phyloP scores from a whole-genome alignment of 2,113 vertebrate species.

The Chaetura pelagica region DNA sequence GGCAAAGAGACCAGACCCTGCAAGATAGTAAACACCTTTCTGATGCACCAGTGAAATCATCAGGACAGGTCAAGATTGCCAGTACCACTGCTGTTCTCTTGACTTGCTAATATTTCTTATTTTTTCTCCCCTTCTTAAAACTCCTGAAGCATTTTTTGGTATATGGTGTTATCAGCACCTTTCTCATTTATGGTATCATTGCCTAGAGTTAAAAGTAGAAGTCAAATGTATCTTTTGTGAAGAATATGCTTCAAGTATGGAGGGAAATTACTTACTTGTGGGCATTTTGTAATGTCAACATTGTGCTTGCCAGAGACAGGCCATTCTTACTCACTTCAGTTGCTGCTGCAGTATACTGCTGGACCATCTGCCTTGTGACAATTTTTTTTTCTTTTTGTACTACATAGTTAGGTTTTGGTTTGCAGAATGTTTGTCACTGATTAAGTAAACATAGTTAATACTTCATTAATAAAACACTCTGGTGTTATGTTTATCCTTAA shows the following conservation, averaged over 20 bases:
- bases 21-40: background rate
- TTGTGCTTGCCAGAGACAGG: background rate
- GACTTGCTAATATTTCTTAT: background rate
- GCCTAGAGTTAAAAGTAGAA: background rate
- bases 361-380: background rate
- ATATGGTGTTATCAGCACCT: background rate
- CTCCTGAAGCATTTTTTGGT: background rate
- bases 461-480: no score
- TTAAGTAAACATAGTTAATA: no score
- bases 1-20: background rate
- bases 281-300: background rate
- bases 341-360: background rate
- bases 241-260: background rate
- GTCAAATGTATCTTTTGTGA: background rate
- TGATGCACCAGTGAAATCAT: background rate
- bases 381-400: background rate
- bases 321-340: background rate
- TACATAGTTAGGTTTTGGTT: no score
- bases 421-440: no score
- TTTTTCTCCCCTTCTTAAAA: background rate
- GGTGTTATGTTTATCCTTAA: no score
- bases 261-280: background rate
- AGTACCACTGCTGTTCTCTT: background rate
- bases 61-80: background rate
- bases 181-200: background rate